Percentiles rank a stretch among this genome's conserved stretches.
Evolutionary conservation across 2,888 invertebrate genomes (phyloP).

Genomic region (Tribolium freemani): DNA sequence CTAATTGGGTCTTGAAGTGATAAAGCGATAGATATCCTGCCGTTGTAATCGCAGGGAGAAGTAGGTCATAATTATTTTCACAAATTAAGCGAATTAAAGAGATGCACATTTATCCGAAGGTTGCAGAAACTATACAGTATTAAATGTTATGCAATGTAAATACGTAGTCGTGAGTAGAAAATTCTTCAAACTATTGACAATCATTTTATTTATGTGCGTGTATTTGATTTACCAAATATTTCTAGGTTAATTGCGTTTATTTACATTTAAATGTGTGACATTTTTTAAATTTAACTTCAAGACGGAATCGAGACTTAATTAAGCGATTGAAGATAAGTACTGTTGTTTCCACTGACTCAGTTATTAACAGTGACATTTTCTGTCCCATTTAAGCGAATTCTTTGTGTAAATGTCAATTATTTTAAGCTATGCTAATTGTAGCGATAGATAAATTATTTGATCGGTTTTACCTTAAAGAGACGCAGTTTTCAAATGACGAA

Average conservation of each 20-base stretch:
- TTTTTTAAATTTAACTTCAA: background rate
- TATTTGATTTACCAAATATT: background rate
- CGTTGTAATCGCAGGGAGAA: slow-evolving; percentile 11
- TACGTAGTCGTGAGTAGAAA: slow-evolving; percentile 17
- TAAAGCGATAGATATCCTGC: background rate
- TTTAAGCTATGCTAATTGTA: slow-evolving; percentile 1
- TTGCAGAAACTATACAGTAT: slow-evolving; percentile 13
- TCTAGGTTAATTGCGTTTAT: slow-evolving; percentile 1
- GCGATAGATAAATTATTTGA: background rate
- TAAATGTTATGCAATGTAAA: slow-evolving; percentile 19
- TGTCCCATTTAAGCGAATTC: background rate
- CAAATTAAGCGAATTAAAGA: slow-evolving; percentile 36
- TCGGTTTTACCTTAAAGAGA: background rate
- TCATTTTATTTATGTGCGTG: background rate
- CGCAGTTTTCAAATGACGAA: background rate
- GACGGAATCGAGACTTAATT: background rate
- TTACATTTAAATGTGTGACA: background rate
- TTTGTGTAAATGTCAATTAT: slow-evolving; percentile 9
- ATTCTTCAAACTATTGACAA: background rate
- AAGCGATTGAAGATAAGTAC: background rate
- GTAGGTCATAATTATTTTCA: slow-evolving; percentile 30
- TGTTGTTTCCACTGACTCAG: background rate
- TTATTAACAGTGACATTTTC: slow-evolving; percentile 6
- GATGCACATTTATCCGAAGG: slow-evolving; percentile 36
- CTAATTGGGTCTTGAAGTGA: background rate